Conservation (phyloP, 2,888 invertebrate genomes). For the Ochropacha duplaris region DNA sequence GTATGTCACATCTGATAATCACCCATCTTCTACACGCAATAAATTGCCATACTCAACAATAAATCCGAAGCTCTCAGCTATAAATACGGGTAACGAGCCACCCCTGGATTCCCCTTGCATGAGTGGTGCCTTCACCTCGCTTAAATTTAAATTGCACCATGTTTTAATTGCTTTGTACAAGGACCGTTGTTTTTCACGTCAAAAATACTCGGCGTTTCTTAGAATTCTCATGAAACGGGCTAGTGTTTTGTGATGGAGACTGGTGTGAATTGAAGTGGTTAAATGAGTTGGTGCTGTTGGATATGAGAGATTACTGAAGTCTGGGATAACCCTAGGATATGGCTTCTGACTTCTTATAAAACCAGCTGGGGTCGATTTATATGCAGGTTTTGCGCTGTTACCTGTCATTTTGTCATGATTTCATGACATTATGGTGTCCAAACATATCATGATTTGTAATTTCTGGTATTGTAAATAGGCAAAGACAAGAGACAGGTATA, state of each 20-base stretch:
- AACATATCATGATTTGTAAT: too few species aligned
- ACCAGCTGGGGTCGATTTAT: too few species aligned
- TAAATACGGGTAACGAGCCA: conserved; percentile 43
- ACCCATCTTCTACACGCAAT: conserved; percentile 19
- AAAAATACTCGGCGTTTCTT: neutral
- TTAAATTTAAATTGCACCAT: conserved; percentile 37
- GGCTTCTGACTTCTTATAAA: too few species aligned
- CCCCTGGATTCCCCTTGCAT: conserved; percentile 54
- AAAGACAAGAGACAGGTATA: too few species aligned
- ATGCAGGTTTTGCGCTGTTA: too few species aligned
- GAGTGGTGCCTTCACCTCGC: conserved; percentile 34
- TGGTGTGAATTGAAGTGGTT: neutral
- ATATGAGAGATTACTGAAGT: too few species aligned
- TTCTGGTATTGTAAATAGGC: too few species aligned
- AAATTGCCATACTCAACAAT: conserved; percentile 33
- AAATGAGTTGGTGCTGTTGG: neutral
- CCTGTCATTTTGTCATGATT: too few species aligned
- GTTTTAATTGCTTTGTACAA: conserved; percentile 8
- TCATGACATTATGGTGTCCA: too few species aligned
- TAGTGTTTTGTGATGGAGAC: neutral
- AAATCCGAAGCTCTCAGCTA: conserved; percentile 28
- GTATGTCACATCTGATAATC: conserved; percentile 13
- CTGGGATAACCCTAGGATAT: too few species aligned
- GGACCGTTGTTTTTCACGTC: neutral
- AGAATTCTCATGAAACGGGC: neutral